phyloP scores from a whole-genome alignment of 2,113 vertebrate genomes.

The Carassius carassius region DNA sequence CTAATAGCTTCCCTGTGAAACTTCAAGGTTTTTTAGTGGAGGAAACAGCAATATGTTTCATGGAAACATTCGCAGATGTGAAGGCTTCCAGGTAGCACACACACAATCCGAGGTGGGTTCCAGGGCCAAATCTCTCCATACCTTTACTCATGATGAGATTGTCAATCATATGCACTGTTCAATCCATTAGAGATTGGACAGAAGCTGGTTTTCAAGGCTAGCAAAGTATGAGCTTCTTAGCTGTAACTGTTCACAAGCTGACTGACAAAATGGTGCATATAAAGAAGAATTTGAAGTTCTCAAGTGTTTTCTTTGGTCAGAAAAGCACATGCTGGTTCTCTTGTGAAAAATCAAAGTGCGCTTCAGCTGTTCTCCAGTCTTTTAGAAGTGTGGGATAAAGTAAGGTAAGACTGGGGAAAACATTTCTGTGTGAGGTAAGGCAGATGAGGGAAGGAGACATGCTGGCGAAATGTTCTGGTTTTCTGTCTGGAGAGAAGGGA shows the following conservation, averaged over 20 bases:
- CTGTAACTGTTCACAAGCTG: neutral
- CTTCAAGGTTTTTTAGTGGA: slow-evolving; percentile 72
- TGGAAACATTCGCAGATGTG: slow-evolving; percentile 87
- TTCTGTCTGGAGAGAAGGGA: slow-evolving; percentile 38
- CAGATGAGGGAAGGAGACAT: slow-evolving; percentile 67
- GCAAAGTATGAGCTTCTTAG: slow-evolving; percentile 28
- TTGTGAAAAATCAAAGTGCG: slow-evolving; percentile 12
- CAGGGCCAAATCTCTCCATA: slow-evolving; percentile 17
- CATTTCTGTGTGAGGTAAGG: slow-evolving; percentile 72
- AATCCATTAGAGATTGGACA: slow-evolving; percentile 29
- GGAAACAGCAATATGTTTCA: slow-evolving; percentile 77
- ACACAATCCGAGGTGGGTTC: slow-evolving; percentile 57
- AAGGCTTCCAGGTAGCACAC: slow-evolving; percentile 52
- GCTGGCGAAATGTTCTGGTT: slow-evolving; percentile 47
- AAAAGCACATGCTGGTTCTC: slow-evolving; percentile 16
- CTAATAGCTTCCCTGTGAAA: slow-evolving; percentile 83
- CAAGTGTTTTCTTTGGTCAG: slow-evolving; percentile 2
- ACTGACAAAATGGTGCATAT: slow-evolving; percentile 5
- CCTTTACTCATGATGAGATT: slow-evolving; percentile 16
- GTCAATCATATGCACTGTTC: slow-evolving; percentile 18
- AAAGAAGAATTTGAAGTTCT: neutral
- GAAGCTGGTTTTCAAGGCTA: neutral
- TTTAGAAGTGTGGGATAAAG: slow-evolving; percentile 48
- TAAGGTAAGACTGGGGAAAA: slow-evolving; percentile 75
- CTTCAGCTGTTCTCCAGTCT: slow-evolving; percentile 46